phyloP scores from a whole-genome alignment of 2,888 invertebrate species.

The Philereme transversata region DNA sequence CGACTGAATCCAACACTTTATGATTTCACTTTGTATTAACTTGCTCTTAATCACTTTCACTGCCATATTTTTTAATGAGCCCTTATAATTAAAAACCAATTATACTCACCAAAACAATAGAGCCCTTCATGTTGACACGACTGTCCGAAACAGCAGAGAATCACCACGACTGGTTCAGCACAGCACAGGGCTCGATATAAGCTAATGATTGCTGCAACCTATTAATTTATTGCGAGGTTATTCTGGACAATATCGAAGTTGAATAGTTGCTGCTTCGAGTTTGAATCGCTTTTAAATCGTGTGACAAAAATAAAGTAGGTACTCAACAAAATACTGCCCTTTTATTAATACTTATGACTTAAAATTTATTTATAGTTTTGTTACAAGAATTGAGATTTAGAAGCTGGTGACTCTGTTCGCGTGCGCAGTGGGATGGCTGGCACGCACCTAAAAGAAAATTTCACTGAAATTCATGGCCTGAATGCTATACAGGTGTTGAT shows the following conservation, averaged over 20 bases:
- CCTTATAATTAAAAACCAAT: conserved; percentile 4
- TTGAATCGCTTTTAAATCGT: background rate
- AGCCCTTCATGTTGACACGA: conserved; percentile 50
- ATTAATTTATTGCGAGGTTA: conserved; percentile 32
- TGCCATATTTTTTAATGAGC: background rate
- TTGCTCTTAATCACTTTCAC: too few species aligned
- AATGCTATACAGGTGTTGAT: too few species aligned
- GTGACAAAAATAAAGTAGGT: background rate
- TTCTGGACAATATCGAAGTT: conserved; percentile 20
- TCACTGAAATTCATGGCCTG: too few species aligned
- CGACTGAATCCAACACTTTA: too few species aligned
- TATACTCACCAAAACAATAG: conserved; percentile 55
- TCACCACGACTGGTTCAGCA: conserved; percentile 34
- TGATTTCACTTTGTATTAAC: background rate
- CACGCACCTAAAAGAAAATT: too few species aligned
- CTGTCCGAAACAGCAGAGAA: conserved; percentile 23
- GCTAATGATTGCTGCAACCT: conserved; percentile 43
- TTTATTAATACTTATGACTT: background rate
- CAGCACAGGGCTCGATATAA: conserved; percentile 42
- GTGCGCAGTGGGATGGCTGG: too few species aligned
- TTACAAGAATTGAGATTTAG: too few species aligned
- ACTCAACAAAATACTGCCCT: background rate
- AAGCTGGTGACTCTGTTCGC: too few species aligned
- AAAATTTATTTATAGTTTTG: too few species aligned
- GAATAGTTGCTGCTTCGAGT: conserved; percentile 4